Percentiles rank a stretch among this genome's conserved stretches.
Evolutionary conservation across 92 coral and sea anemone species (phyloP).

Genomic region (Paramuricea clavata): DNA sequence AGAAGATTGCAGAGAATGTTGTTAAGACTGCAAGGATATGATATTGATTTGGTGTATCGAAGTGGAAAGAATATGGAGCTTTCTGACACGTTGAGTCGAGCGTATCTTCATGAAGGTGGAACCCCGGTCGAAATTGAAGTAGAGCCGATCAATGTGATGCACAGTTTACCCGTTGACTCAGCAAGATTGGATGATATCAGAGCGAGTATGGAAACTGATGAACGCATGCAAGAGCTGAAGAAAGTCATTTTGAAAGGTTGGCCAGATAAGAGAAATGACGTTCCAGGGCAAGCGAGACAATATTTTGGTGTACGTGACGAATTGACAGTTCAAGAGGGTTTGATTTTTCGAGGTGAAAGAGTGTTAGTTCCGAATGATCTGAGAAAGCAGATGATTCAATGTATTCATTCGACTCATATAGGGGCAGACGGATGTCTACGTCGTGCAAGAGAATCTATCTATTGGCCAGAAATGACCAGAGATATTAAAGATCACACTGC

Average conservation of each 20-base stretch:
- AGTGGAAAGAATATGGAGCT: conserved; percentile 37
- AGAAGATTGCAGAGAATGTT: neutral
- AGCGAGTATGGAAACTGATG: conserved; percentile 36
- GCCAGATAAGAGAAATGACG: conserved; percentile 59
- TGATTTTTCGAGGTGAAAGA: conserved; percentile 52
- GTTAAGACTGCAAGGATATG: conserved; percentile 14
- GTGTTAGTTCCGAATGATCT: conserved; percentile 48
- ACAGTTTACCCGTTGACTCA: conserved; percentile 40
- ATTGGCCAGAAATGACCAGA: conserved; percentile 6
- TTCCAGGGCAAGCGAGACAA: conserved; percentile 7
- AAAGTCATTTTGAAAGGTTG: conserved; percentile 34
- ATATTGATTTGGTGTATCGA: conserved; percentile 22
- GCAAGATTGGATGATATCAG: conserved; percentile 49
- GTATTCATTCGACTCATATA: conserved; percentile 53
- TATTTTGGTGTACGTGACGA: conserved; percentile 55
- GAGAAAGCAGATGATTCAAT: conserved; percentile 54
- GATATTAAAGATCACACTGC: neutral
- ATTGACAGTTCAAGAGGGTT: conserved; percentile 45
- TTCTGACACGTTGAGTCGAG: conserved; percentile 43
- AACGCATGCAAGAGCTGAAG: conserved; percentile 28
- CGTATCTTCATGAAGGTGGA: conserved; percentile 33
- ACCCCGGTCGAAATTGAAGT: conserved; percentile 24
- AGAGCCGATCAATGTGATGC: conserved; percentile 39
- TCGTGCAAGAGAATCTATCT: conserved; percentile 11
- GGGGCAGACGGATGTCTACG: conserved; percentile 53